Evolutionary conservation across 2,888 invertebrate genomes (phyloP).

Genomic region (Timema cristinae): DNA sequence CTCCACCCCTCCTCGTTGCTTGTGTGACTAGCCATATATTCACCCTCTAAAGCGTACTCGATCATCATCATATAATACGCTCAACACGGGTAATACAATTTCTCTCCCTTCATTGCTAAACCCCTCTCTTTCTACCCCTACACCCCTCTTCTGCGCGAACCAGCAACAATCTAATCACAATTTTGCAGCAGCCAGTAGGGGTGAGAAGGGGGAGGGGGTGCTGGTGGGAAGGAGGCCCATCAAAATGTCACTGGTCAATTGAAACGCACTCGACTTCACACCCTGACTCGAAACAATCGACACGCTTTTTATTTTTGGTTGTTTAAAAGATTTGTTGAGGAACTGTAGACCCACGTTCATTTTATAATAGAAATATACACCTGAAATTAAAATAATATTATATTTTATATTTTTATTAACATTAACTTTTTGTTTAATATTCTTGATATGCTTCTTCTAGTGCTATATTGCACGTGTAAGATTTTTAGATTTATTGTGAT

Average conservation of each 20-base stretch:
- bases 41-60: constrained; percentile 29
- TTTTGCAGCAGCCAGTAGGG: constrained; percentile 31
- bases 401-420: too few relatives aligned
- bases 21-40: constrained; percentile 24
- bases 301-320: too few relatives aligned
- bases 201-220: too few relatives aligned
- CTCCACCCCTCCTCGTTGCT: neutral
- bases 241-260: constrained; percentile 35
- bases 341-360: too few relatives aligned
- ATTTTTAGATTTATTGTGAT: too few relatives aligned
- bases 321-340: too few relatives aligned
- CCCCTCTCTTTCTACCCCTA: constrained; percentile 25
- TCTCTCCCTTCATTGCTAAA: constrained; percentile 39
- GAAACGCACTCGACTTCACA: constrained; percentile 24
- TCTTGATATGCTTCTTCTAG: too few relatives aligned
- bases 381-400: too few relatives aligned
- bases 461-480: too few relatives aligned
- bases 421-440: too few relatives aligned
- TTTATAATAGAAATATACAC: too few relatives aligned
- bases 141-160: constrained; percentile 25
- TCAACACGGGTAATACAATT: constrained; percentile 34
- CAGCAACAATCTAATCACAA: constrained; percentile 36
- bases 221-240: constrained; percentile 18
- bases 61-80: constrained; percentile 38
- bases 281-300: too few relatives aligned